Base-by-base conservation (phyloP, 2,113 vertebrate species). In the Amblyopsis rosae region DNA sequence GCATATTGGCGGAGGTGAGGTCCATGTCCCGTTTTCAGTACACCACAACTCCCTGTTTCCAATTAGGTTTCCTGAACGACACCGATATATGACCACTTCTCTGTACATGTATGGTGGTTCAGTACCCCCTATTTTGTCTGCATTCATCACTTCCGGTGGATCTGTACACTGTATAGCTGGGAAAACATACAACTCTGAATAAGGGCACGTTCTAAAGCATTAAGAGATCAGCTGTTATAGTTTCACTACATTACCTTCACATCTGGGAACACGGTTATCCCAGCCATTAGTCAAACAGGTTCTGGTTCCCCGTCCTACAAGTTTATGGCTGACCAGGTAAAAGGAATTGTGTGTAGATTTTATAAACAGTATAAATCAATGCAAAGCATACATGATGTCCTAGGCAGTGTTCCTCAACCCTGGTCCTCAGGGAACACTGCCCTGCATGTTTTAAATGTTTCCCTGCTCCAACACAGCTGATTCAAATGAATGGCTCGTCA, bases 21-120 rank as follows among this genome's bases (percentile, higher is more conserved):
- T 93, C 93, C 93, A 93, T 0, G 65, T 91, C 26, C 91, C 91
- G 0, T 84, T 3, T 32, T 77, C 0, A 0, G 86, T 92, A 56
- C 92, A 93, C 82, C 80, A 65, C 2, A 93, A 81, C 9, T 83
- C 67, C 0, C 9, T 63, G 0, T 16, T 9, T 12, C 92, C 93
- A 7, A 70, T 35, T 0, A 91, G 75, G 1, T 47, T 59, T 4
- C 91, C 91, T 4, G 0, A 3, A 0, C 0, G 76, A 60, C 92
- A 92, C 0, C 0, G 49, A 65, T 91, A 93, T 7, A 0, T 12
- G 7, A 91, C 5, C 13, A 65, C 69, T 10, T 10, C 71, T 46
- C 62, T 66, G 76, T 86, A 88, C 0, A 0, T 45, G 75, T 87
- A 80, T 0, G 70, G 13, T 0, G 62, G 69, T 12, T 82, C 63